These are phyloP conservation scores for Euzophera pinguis DNA, from an alignment of 2,888 invertebrate species.

Conservation along the genomic window DNA sequence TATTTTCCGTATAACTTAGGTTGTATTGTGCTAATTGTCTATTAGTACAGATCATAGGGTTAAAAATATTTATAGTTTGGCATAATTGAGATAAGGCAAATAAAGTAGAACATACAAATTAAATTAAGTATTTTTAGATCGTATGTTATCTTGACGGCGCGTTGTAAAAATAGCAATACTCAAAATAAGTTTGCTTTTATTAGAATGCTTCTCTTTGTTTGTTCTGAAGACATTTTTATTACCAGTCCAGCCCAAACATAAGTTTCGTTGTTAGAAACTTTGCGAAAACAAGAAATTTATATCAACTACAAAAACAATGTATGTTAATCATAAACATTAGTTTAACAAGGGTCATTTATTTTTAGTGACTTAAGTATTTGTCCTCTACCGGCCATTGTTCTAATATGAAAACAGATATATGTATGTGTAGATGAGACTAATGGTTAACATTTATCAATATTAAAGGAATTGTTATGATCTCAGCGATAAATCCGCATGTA, in stretches of 20 bases:
- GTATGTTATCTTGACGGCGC: background rate
- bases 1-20: no score
- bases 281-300: constrained; percentile 4
- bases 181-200: background rate
- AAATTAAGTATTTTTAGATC: no score
- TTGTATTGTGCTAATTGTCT: no score
- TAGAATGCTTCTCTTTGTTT: background rate
- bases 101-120: no score
- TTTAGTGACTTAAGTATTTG: constrained; percentile 51
- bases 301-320: constrained; percentile 6
- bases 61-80: no score
- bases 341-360: constrained; percentile 47
- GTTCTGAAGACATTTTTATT: background rate
- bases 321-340: constrained; percentile 3
- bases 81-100: no score
- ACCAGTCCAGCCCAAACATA: constrained; percentile 16
- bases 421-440: no score
- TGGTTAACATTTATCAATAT: background rate
- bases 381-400: constrained; percentile 58
- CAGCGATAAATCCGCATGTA: no score
- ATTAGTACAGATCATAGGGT: no score
- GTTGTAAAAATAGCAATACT: background rate
- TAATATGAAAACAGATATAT: no score
- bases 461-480: no score
- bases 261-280: constrained; percentile 1